Conservation (phyloP, 2,888 invertebrate species). For the Adelphocoris suturalis region DNA sequence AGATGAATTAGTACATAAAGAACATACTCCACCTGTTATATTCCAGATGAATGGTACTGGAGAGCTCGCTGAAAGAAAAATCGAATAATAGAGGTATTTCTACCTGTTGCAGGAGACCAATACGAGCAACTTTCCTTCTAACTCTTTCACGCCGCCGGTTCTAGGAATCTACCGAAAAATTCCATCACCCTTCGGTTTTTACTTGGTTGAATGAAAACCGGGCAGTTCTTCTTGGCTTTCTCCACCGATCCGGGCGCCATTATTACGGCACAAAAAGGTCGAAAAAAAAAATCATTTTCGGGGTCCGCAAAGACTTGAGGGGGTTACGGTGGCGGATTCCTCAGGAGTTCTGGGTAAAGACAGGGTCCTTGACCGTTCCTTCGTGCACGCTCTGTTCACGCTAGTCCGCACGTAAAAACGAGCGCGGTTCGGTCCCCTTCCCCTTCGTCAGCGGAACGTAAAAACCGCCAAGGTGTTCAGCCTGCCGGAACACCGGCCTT, state of each 20-base stretch:
- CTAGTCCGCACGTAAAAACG: constrained; percentile 26
- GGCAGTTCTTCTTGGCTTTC: not conserved
- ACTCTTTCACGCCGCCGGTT: not conserved
- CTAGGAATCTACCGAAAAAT: not conserved
- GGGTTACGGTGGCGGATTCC: constrained; percentile 35
- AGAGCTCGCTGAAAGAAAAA: not conserved
- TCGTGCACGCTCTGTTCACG: constrained; percentile 25
- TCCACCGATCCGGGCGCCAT: not conserved
- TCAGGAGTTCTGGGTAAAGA: constrained; percentile 16
- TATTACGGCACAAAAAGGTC: not conserved
- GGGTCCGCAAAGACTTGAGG: not conserved
- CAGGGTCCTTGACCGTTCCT: constrained; percentile 39
- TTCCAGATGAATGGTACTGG: not conserved
- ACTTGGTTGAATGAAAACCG: not conserved
- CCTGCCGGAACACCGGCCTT: not conserved
- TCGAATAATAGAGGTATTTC: constrained; percentile 15
- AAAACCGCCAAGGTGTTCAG: constrained; percentile 33
- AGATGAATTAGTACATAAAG: too few relatives aligned
- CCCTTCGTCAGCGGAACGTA: constrained; percentile 29
- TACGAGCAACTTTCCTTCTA: not conserved
- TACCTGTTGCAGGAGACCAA: constrained; percentile 22
- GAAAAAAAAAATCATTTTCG: not conserved
- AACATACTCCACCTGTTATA: too few relatives aligned
- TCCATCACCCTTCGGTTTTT: not conserved
- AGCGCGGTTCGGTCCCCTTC: not conserved